Conservation (phyloP, 1,140 invertebrate species). For the Conus ventricosus region DNA sequence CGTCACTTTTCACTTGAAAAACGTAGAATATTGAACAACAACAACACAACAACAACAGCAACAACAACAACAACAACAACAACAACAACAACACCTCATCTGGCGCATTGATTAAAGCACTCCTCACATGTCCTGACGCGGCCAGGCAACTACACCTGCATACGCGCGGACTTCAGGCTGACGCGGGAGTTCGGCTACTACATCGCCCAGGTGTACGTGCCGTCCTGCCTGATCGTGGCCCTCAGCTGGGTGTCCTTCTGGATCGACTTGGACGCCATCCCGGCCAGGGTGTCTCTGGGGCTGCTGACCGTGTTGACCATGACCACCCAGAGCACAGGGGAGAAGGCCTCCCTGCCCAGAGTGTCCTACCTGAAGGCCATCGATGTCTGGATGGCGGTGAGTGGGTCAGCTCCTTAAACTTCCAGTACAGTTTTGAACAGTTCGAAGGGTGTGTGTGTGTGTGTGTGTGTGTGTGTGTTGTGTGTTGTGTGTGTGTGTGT, state of each 20-base stretch:
- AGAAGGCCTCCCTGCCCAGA: constrained; percentile 61
- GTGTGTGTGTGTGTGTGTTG: too few species aligned
- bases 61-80: too few species aligned
- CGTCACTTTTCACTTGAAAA: too few species aligned
- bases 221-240: constrained; percentile 80
- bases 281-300: constrained; percentile 77
- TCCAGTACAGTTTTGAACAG: background rate
- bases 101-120: too few species aligned
- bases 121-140: too few species aligned
- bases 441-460: too few species aligned
- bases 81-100: too few species aligned
- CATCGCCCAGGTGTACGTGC: constrained; percentile 64
- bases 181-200: constrained; percentile 60
- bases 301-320: constrained; percentile 74
- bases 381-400: constrained; percentile 66
- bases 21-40: too few species aligned
- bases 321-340: constrained; percentile 70
- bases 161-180: constrained; percentile 54
- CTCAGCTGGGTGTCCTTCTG: constrained; percentile 97
- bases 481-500: too few species aligned
- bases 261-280: constrained; percentile 81
- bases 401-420: constrained; percentile 11
- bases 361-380: constrained; percentile 77
- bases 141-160: constrained; percentile 63
- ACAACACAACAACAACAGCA: too few species aligned